Evolutionary conservation across 2,113 vertebrate species (phyloP), one percentile per base, ranked within the genome.

Genomic region (Formicarius rufipectus): DNA sequence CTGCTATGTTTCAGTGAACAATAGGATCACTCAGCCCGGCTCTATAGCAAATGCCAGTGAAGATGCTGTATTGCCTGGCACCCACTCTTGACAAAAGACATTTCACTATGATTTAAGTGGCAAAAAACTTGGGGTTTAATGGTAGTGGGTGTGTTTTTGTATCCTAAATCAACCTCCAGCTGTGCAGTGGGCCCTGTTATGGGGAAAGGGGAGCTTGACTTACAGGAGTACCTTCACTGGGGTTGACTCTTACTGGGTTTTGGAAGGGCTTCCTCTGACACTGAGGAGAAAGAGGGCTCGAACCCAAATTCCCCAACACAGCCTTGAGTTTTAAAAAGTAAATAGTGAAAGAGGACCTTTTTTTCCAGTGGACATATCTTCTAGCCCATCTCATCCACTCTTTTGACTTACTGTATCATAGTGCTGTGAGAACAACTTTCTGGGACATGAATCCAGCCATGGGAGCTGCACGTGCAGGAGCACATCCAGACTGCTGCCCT

Each of bases 71-170:
- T 49, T 59, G 12, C 30, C 37, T 60, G 45, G 10, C 17, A 44
- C 25, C 31, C 3, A 1, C 17, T 49, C 25, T 6, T 10, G 8
- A 4, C 4, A 30, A 35, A 50, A 78, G 11, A 16, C 40, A 63
- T 60, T 67, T n/a, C 56, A 35, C 22, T 10, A 5, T 37, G 10
- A 8, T 13, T 73, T 64, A 35, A 91, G 52, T 15, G 8, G 33
- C 21, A 67, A 76, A 84, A 63, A 68, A 3, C 0, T 31, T 87
- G 13, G 4, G 6, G 22, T 89, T 63, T n/a, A 55, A 2, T 17
- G 12, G 39, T 1, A 0, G 0, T 6, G 28, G 22, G 17, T 14
- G 4, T 4, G 10, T 56, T 49, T 88, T 76, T 35, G 22, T n/a
- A 28, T 49, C 7, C 17, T 64, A 0, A 28, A 25, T 12, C 44